These are phyloP conservation scores for Spea hammondii DNA, from an alignment of 2,797 vertebrate genomes.

Conservation along the genomic window DNA sequence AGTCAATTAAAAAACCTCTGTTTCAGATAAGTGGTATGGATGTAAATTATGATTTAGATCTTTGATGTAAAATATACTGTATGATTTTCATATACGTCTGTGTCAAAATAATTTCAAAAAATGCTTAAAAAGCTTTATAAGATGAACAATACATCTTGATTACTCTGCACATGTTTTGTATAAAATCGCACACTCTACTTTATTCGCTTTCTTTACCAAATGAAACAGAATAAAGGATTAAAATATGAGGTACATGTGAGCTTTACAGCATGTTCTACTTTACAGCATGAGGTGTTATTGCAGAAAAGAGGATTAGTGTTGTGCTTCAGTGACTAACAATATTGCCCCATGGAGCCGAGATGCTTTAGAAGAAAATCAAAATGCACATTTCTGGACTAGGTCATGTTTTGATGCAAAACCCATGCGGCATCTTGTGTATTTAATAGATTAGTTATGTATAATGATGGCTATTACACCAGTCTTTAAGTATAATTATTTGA, in stretches of 20 bases:
- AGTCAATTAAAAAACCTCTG: too few species aligned
- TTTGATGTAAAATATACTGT: too few species aligned
- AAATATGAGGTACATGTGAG: background rate
- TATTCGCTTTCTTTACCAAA: background rate
- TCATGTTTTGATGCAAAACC: background rate
- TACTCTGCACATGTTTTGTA: too few species aligned
- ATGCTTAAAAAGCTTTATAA: too few species aligned
- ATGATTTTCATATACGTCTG: too few species aligned
- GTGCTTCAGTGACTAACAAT: background rate
- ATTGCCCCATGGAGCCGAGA: background rate
- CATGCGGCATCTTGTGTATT: background rate
- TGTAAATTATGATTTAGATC: too few species aligned
- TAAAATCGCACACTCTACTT: background rate
- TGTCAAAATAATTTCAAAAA: too few species aligned
- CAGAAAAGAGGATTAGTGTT: constrained; percentile 21
- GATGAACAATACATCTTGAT: too few species aligned
- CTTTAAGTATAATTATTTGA: too few species aligned
- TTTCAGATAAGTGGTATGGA: too few species aligned
- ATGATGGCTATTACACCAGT: too few species aligned
- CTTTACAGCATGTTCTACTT: constrained; percentile 6
- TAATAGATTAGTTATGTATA: background rate
- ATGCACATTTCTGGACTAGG: background rate
- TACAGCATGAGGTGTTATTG: constrained; percentile 30
- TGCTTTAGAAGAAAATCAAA: background rate
- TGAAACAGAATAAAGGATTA: background rate